These are phyloP conservation scores for Triplophysa siluroides DNA, from an alignment of 2,113 vertebrate genomes.

Conservation along the genomic window DNA sequence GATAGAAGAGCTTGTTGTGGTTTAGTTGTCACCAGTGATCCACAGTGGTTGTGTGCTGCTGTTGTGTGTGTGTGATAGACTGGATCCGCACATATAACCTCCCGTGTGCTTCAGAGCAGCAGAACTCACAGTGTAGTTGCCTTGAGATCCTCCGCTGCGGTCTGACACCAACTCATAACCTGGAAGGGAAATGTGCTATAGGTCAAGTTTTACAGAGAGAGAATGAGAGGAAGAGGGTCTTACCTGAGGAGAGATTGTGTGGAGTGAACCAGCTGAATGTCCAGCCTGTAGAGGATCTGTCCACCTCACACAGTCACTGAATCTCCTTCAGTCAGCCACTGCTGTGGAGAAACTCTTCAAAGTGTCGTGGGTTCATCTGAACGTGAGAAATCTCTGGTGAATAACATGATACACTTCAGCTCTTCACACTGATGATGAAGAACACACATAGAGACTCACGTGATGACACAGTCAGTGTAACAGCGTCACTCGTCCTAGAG, in stretches of 20 bases:
- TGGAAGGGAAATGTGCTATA: too few relatives aligned
- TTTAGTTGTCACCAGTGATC: constrained; percentile 30
- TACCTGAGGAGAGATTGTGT: too few relatives aligned
- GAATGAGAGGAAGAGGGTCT: too few relatives aligned
- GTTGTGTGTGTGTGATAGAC: neutral
- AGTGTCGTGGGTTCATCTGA: neutral
- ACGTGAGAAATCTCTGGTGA: neutral
- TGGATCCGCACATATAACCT: constrained; percentile 20
- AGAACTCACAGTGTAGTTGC: constrained; percentile 39
- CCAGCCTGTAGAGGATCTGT: too few relatives aligned
- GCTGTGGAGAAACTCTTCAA: constrained; percentile 14
- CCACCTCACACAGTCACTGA: neutral
- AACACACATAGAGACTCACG: constrained; percentile 6
- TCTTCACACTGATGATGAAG: neutral
- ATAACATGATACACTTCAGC: neutral
- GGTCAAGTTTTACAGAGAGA: too few relatives aligned
- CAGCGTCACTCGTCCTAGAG: neutral
- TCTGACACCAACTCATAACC: neutral
- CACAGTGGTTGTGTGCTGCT: constrained; percentile 32
- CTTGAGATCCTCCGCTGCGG: constrained; percentile 30
- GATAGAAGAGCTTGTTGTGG: too few relatives aligned
- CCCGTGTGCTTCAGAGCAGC: too few relatives aligned
- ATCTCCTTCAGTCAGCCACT: constrained; percentile 33
- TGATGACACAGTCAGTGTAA: constrained; percentile 4
- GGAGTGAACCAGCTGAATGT: too few relatives aligned